Percentiles rank a stretch among this genome's conserved stretches.
Conservation (phyloP, 1,140 invertebrate species). For the Lucilia sericata region DNA sequence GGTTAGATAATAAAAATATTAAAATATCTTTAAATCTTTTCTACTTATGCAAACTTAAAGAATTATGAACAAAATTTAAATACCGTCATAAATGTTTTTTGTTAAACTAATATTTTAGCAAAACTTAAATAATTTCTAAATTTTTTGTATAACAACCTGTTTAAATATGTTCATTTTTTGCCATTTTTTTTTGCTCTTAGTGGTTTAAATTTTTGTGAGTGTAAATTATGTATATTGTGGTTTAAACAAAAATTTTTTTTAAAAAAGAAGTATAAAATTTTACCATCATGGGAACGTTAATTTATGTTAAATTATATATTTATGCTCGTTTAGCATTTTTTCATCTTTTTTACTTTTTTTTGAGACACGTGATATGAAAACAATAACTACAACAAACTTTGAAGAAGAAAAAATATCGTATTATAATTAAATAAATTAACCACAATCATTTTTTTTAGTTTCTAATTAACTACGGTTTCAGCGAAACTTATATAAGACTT, state of each 20-base stretch:
- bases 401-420: too few species aligned
- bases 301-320: not conserved
- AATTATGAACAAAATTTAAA: too few species aligned
- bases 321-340: too few species aligned
- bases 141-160: not conserved
- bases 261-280: not conserved
- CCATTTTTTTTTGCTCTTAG: not conserved
- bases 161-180: not conserved
- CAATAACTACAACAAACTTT: too few species aligned
- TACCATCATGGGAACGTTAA: not conserved
- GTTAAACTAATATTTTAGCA: too few species aligned
- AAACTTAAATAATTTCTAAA: too few species aligned
- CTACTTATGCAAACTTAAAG: too few species aligned
- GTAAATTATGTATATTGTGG: constrained; percentile 10
- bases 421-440: not conserved
- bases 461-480: not conserved
- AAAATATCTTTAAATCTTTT: too few species aligned
- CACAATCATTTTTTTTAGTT: not conserved
- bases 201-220: not conserved
- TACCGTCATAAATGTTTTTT: too few species aligned
- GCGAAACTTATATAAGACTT: too few species aligned
- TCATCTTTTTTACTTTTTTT: not conserved
- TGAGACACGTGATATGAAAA: not conserved
- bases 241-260: not conserved
- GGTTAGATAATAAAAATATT: too few species aligned